Evolutionary conservation across 2,797 vertebrate species (phyloP).

Genomic region (Acrocephalus scirpaceus): DNA sequence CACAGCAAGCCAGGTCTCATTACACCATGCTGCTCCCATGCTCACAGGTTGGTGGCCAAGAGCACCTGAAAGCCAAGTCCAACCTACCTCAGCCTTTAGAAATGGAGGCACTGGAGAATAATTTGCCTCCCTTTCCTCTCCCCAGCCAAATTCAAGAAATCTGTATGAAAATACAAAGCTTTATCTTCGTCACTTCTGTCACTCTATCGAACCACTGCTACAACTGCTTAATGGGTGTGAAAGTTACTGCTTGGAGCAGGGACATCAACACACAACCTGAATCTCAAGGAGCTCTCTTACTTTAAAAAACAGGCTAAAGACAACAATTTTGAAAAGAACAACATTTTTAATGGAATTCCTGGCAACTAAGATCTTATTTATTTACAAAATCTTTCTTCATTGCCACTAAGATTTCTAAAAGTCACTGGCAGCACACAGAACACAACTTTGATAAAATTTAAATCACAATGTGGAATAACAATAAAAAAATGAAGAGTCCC

Average conservation of each 20-base stretch:
- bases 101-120: neutral
- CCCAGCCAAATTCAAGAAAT: neutral
- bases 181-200: neutral
- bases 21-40: neutral
- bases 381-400: neutral
- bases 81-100: neutral
- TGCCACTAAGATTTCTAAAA: neutral
- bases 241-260: neutral
- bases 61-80: neutral
- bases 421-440: neutral
- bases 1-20: neutral
- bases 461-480: neutral
- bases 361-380: neutral
- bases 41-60: neutral
- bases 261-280: neutral
- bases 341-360: neutral
- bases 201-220: neutral
- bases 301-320: neutral
- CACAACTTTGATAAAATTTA: neutral
- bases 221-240: neutral
- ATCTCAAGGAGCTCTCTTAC: neutral
- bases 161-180: neutral
- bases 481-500: neutral
- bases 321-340: neutral
- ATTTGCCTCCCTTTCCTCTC: neutral